A percentile compares a stretch with the other conserved stretches of the same genome.
These are phyloP conservation scores for Spinibarbus caldwelli DNA, from an alignment of 2,797 vertebrate species.

Conservation along the genomic window DNA sequence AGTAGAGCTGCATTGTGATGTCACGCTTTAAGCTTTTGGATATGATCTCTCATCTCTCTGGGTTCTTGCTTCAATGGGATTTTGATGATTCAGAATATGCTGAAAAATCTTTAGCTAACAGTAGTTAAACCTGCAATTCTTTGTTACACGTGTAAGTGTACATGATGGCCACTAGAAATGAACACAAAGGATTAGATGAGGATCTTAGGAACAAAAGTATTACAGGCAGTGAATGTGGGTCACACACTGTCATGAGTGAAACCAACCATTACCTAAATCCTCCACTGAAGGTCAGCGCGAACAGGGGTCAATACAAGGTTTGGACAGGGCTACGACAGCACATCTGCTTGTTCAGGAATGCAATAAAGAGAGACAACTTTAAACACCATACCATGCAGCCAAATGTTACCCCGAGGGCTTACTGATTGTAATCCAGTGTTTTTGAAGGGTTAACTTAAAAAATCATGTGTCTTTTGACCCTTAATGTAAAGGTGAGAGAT, in stretches of 20 bases:
- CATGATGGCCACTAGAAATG: conserved; percentile 66
- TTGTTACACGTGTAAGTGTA: conserved; percentile 57
- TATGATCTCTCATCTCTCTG: conserved; percentile 47
- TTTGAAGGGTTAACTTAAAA: neutral
- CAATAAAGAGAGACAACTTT: neutral
- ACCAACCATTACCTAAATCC: conserved; percentile 69
- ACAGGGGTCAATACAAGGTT: conserved; percentile 44
- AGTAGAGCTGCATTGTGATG: conserved; percentile 20
- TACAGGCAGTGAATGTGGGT: conserved; percentile 74
- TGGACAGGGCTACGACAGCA: conserved; percentile 14
- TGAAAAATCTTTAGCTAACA: conserved; percentile 15
- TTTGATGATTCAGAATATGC: conserved; percentile 29
- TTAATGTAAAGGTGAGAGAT: neutral
- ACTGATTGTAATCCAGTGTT: neutral
- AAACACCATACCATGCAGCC: neutral
- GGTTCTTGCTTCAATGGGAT: conserved; percentile 22
- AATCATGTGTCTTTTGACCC: neutral
- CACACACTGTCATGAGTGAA: conserved; percentile 71
- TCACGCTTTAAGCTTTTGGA: conserved; percentile 44
- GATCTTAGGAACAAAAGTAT: conserved; percentile 76
- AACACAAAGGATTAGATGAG: conserved; percentile 72
- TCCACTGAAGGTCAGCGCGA: conserved; percentile 47
- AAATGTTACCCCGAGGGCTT: neutral
- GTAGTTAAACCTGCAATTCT: conserved; percentile 44
- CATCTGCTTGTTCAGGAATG: conserved; percentile 24